Percentiles rank a stretch among this genome's conserved stretches.
Conservation (phyloP, 2,113 vertebrate genomes). For the Notechis scutatus region DNA sequence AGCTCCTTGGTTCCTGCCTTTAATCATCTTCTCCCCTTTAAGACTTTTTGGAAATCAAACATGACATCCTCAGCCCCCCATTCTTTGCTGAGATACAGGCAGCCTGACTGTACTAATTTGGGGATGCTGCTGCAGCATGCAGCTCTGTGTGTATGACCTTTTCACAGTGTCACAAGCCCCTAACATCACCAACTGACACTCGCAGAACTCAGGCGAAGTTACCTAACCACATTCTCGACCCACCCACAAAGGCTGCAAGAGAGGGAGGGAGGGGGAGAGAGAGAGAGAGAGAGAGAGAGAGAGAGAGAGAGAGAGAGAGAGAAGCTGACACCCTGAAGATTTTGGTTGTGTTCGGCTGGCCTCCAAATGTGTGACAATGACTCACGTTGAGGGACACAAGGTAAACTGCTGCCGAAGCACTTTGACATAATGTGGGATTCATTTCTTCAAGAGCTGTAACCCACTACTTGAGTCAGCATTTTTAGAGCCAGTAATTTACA, state of each 20-base stretch:
- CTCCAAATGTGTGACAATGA: conserved; percentile 66
- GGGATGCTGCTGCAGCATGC: conserved; percentile 27
- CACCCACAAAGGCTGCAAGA: conserved; percentile 60
- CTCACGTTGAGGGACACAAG: conserved; percentile 64
- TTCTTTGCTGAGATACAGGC: conserved; percentile 25
- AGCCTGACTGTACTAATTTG: conserved; percentile 20
- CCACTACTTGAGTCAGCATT: conserved; percentile 71
- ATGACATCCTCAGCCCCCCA: neutral
- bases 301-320: neutral
- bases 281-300: too few species aligned
- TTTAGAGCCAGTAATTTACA: conserved; percentile 66
- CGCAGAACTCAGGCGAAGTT: conserved; percentile 32
- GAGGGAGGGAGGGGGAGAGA: too few species aligned
- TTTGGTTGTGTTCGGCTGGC: conserved; percentile 30
- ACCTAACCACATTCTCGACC: conserved; percentile 35
- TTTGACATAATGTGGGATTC: conserved; percentile 60
- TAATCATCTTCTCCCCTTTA: conserved; percentile 10
- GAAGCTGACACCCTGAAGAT: conserved; percentile 58
- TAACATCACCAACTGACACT: conserved; percentile 37
- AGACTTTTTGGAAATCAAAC: conserved; percentile 14
- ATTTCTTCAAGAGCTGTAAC: conserved; percentile 70
- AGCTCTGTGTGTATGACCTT: conserved; percentile 40
- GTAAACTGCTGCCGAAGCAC: conserved; percentile 62
- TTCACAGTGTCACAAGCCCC: conserved; percentile 36
- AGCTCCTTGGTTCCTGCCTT: conserved; percentile 6